Conservation (phyloP, 2,113 vertebrate genomes). For the Erythrocebus patas region DNA sequence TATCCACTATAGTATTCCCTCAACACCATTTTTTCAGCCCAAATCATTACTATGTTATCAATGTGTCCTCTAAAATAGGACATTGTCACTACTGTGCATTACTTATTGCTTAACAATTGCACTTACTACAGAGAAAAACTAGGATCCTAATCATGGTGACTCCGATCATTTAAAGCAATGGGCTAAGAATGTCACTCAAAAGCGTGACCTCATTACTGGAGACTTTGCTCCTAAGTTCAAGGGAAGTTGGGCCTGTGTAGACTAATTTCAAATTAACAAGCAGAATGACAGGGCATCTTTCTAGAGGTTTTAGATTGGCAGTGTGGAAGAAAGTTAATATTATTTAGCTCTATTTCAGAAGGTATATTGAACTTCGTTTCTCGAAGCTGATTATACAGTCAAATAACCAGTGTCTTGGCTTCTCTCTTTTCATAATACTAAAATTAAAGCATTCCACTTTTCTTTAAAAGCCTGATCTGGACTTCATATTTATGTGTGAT, state of each 20-base stretch:
- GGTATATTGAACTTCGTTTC: slow-evolving; percentile 22
- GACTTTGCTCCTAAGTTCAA: slow-evolving; percentile 54
- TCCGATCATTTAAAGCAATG: slow-evolving; percentile 29
- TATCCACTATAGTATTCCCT: background rate
- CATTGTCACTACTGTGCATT: background rate
- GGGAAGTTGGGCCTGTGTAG: slow-evolving; percentile 17
- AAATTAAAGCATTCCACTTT: slow-evolving; percentile 11
- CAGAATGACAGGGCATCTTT: slow-evolving; percentile 17
- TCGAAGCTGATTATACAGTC: background rate
- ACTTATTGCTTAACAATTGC: slow-evolving; percentile 9
- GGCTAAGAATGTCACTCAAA: slow-evolving; percentile 48
- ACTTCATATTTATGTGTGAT: background rate
- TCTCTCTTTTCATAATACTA: background rate
- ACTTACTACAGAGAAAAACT: slow-evolving; percentile 18
- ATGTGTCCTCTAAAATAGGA: background rate
- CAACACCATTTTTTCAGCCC: background rate
- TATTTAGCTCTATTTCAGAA: slow-evolving; percentile 43
- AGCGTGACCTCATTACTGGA: slow-evolving; percentile 49
- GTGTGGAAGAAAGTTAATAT: background rate
- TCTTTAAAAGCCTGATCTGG: background rate
- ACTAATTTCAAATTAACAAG: slow-evolving; percentile 62
- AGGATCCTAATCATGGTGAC: slow-evolving; percentile 12
- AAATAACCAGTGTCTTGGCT: slow-evolving; percentile 19
- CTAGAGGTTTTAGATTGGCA: slow-evolving; percentile 30
- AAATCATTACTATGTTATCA: background rate